Evolutionary conservation across 2,797 vertebrate genomes (phyloP), one percentile per base, ranked within the genome.

Genomic region (Pachyuromys duprasi): DNA sequence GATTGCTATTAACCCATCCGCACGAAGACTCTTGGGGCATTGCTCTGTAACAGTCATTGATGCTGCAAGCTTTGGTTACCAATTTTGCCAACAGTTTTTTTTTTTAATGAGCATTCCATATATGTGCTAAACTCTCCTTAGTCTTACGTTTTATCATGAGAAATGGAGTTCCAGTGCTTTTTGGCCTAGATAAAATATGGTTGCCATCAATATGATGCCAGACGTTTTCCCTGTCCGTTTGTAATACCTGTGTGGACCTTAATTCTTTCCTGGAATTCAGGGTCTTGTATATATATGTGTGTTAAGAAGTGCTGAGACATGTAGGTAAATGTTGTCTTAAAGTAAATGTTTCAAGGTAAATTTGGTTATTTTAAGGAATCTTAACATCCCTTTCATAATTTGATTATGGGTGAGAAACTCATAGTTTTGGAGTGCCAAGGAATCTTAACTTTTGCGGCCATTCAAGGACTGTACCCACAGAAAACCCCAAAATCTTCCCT

Each of bases 291-390:
- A 75, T 69, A 72, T 36, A 12, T 33, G 53, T 80, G 36, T 67
- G n/a, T 45, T 63, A 80, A 93, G 84, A 94, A 94, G 89, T 95
- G 65, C 87, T 79, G 33, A 95, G 74, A 42, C 63, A 72, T 74
- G 45, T 67, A 55, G 78, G 33, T 53, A 63, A 63, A 94, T 80
- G 78, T 84, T 45, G 89, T 57, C 93, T 93, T 94, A 69, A 95
- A 94, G 82, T 93, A 96, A 96, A 87, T 92, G 72, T 49, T 91
- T 87, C 91, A 93, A 97, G 93, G 62, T 87, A 94, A 88, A 80
- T 89, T 17, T 88, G 49, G 94, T 97, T 96, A 55, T 97, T 65
- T 90, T 94, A 92, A 97, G 83, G 39, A 90, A 63, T 3, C 9
- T 82, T 94, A 36, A 75, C 72, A 33, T 95, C 36, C 45, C 11